Evolutionary conservation across 2,888 invertebrate genomes (phyloP), one percentile per base, ranked within the genome.

Genomic region (Oscheius myriophilus): DNA sequence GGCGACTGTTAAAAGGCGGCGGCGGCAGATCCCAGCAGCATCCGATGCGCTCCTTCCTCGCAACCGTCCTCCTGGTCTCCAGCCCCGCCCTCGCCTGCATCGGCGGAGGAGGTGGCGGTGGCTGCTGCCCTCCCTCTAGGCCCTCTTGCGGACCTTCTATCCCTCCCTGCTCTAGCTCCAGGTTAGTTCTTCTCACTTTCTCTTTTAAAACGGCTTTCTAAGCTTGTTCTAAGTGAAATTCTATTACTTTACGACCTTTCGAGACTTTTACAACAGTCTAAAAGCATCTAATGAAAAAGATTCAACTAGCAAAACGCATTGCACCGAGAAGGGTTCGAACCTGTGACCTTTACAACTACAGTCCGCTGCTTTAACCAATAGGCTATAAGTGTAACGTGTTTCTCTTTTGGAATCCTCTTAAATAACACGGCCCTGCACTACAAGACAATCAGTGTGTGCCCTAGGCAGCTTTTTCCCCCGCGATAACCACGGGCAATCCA

Each of bases 101-200:
- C 54, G 76, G 77, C 52, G 76, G 76, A 62, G 69, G 77, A 43
- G 67, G 67, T 61, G 43, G 61, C 18, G 57, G 64, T n/a, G 77
- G 77, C 46, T 77, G 77, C 52, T 77, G 77, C 64, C 77, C 77
- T 59, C 77, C 77, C 33, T 71, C 71, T 11, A 72, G 75, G 55
- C 75, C 77, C 51, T 66, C 71, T 23, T 77, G 77, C 46, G 74
- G 69, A 55, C 66, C 63, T 4, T 69, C 65, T 43, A 64, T 76
- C 39, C 82, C 82, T 25, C 76, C 79, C 41, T 82, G 83, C 73
- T 77, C 80, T 63, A 76, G 78, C 67, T 74, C 79, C 57, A 82
- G 79, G 82, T 78, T 57, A 67, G 57, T 66, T 33, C n/a, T n/a
- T n/a, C n/a, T 51, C 57, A 2, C 25, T 25, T 33, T 53, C 14